Conservation (phyloP, 2,113 vertebrate species). For the Cyprinodon brontotheroides region DNA sequence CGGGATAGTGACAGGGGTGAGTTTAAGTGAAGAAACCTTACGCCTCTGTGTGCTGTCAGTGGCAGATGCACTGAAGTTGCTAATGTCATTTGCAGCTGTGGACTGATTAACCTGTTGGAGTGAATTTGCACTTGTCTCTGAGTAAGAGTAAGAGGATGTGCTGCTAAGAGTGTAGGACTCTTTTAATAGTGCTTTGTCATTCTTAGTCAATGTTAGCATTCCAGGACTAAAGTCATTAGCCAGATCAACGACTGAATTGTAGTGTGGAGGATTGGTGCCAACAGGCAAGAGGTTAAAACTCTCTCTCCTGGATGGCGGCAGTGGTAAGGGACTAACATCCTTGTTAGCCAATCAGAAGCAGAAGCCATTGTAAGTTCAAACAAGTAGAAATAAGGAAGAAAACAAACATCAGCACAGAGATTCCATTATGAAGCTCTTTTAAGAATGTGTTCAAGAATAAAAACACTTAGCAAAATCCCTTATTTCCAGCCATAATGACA, state of each 20-base stretch:
- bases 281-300: slow-evolving; percentile 80
- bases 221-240: slow-evolving; percentile 51
- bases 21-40: slow-evolving; percentile 86
- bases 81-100: slow-evolving; percentile 17
- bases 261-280: slow-evolving; percentile 72
- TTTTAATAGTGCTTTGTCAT: slow-evolving; percentile 67
- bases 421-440: slow-evolving; percentile 6
- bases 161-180: slow-evolving; percentile 81
- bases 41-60: slow-evolving; percentile 80
- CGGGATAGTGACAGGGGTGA: slow-evolving; percentile 82
- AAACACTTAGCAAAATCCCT: not conserved
- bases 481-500: slow-evolving; percentile 4
- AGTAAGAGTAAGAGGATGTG: slow-evolving; percentile 81
- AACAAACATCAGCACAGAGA: slow-evolving; percentile 41
- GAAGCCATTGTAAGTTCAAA: slow-evolving; percentile 81
- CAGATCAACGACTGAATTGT: slow-evolving; percentile 56
- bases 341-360: slow-evolving; percentile 80
- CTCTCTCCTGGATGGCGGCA: slow-evolving; percentile 86
- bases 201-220: slow-evolving; percentile 62
- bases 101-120: slow-evolving; percentile 43
- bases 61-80: slow-evolving; percentile 54
- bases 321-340: slow-evolving; percentile 81
- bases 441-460: not conserved
- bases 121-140: slow-evolving; percentile 62
- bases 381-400: slow-evolving; percentile 28